Base-by-base conservation (phyloP, 2,113 vertebrate species). In the Lates calcarifer region DNA sequence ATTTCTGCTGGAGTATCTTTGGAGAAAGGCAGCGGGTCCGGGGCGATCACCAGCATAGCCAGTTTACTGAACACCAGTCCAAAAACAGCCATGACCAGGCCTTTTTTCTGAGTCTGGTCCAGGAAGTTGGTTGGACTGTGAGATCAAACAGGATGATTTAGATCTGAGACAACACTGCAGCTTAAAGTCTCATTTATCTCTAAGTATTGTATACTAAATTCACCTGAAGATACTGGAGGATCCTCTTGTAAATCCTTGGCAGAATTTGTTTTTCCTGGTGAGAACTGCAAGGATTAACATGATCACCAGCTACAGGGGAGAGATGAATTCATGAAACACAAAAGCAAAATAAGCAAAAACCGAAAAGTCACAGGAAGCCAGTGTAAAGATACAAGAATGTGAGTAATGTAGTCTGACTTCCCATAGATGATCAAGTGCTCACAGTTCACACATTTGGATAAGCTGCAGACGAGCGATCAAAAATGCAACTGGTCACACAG, bases 41-140 rank as follows among this genome's bases (percentile, higher is more conserved):
- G 86, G 0, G 94, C 86, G 28, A 96, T 81, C 39, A 97, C 65
- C 78, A 98, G 88, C 61, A 95, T 64, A 0, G 96, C 94, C 24
- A 98, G 89, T 4, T 95, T 95, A 22, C 96, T 97, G 94, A 98
- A 96, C 51, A 99, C 79, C 33, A 97, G 89, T 12, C 94, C 93
- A 0, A 97, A 97, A 3, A 96, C 93, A 0, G 96, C 95, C 8
- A 94, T 90, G 0, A 94, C 91, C 49, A 95, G 65, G 2, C 87
- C 89, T 35, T 91, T 93, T 61, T 92, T 84, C 33, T 91, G 93
- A n/a, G 95, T 94, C 81, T 93, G 94, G 47, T 96, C 95, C 87
- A 96, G 79, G 89, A 98, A 95, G 79, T 96, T 95, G 57, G 87
- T 88, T 0, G 97, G 96, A 90, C 97, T 99, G 76, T 45, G 31